Evolutionary conservation across 2,113 vertebrate genomes (phyloP).

Genomic region (Microtus pennsylvanicus): DNA sequence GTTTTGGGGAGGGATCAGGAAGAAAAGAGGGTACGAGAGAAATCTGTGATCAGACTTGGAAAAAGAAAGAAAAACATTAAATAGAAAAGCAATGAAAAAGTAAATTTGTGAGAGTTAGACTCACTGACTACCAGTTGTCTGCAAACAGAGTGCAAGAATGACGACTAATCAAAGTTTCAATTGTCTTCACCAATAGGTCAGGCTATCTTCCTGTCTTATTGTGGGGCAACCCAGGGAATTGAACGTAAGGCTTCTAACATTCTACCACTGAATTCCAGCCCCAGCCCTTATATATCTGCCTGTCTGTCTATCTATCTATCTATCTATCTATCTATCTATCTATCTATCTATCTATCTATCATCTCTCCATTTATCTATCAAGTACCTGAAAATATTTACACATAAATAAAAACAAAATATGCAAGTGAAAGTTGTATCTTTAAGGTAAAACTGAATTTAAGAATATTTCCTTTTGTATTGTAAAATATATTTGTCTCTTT

Average conservation of each 20-base stretch:
- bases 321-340: not conserved
- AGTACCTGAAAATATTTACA: not conserved
- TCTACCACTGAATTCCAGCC: not conserved
- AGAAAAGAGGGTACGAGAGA: not conserved
- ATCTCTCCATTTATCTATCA: no score
- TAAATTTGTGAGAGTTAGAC: not conserved
- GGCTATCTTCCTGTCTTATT: not conserved
- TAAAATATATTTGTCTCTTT: not conserved
- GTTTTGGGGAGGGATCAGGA: not conserved
- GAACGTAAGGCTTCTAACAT: not conserved
- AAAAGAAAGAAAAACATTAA: not conserved
- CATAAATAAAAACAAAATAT: conserved; percentile 7
- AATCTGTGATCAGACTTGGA: not conserved
- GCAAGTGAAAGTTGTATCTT: not conserved
- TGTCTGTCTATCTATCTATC: accelerated
- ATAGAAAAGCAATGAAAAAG: not conserved
- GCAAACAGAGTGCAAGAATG: not conserved
- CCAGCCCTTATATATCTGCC: no score
- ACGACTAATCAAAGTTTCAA: not conserved
- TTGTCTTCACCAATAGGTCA: not conserved
- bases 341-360: not conserved
- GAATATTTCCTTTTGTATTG: conserved; percentile 41
- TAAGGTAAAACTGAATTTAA: conserved; percentile 17
- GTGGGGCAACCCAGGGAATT: not conserved
- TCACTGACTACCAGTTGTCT: conserved; percentile 17